A percentile compares a stretch with the other conserved stretches of the same genome.
Conservation (phyloP, 2,113 vertebrate species). For the Collichthys lucidus region DNA sequence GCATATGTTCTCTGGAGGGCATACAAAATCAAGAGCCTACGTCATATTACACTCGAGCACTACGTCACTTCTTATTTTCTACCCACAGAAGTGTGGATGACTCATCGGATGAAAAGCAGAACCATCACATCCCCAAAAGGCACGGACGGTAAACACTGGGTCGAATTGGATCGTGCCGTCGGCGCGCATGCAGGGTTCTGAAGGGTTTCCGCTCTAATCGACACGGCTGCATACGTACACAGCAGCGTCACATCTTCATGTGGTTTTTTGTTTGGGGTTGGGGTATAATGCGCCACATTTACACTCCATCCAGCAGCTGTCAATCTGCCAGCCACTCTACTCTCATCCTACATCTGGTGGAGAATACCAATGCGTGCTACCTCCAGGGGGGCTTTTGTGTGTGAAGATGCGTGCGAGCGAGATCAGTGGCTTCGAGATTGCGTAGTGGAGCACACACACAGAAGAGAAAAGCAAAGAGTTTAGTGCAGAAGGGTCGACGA, state of each 20-base stretch:
- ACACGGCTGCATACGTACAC: neutral
- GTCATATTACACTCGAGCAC: neutral
- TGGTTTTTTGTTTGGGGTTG: constrained; percentile 10
- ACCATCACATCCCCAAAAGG: neutral
- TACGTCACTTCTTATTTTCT: neutral
- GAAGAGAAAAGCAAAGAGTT: neutral
- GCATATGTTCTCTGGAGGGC: constrained; percentile 2
- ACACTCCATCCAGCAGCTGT: constrained; percentile 51
- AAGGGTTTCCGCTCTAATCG: constrained; percentile 23
- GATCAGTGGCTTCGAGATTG: too few species aligned
- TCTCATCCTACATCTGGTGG: constrained; percentile 24
- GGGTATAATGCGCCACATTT: constrained; percentile 30
- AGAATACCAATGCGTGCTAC: constrained; percentile 23
- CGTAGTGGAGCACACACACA: neutral
- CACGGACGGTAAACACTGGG: constrained; percentile 37
- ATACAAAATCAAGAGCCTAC: constrained; percentile 11
- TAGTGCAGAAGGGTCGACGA: neutral
- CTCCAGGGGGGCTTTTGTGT: constrained; percentile 23
- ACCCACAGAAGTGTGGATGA: constrained; percentile 26
- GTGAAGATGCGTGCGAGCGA: neutral
- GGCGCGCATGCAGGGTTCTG: neutral
- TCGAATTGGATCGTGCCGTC: constrained; percentile 43
- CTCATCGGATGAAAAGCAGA: constrained; percentile 46
- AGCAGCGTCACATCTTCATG: neutral
- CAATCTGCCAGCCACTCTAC: constrained; percentile 45